Percentiles rank a stretch among this genome's conserved stretches.
These are phyloP conservation scores for Orcinus orca DNA, from an alignment of 2,113 vertebrate species.

Conservation along the genomic window DNA sequence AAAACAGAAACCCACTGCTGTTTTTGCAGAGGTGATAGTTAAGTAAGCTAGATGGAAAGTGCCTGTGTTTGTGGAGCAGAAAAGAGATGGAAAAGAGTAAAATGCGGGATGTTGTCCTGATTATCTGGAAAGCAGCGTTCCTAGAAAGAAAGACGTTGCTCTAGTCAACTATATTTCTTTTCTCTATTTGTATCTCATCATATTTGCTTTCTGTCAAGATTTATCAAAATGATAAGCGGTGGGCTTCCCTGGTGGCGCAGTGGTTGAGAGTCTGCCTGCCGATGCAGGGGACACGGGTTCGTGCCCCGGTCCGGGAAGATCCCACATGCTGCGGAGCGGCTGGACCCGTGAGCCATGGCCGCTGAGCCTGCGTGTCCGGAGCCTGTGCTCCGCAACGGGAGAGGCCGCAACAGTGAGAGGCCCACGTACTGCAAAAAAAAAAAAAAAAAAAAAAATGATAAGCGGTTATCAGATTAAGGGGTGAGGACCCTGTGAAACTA, in stretches of 20 bases:
- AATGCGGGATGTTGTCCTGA: neutral
- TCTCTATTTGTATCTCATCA: neutral
- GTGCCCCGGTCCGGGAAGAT: too few relatives aligned
- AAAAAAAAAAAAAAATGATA: too few relatives aligned
- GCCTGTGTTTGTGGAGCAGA: neutral
- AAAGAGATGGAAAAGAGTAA: neutral
- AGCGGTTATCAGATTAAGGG: neutral
- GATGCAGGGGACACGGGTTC: too few relatives aligned
- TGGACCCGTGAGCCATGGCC: too few relatives aligned
- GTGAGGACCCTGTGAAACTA: neutral
- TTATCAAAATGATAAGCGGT: neutral
- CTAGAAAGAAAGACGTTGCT: neutral
- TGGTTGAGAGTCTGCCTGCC: too few relatives aligned
- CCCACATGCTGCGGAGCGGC: too few relatives aligned
- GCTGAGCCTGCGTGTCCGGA: too few relatives aligned
- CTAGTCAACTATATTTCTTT: fast-evolving
- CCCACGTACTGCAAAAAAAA: too few relatives aligned
- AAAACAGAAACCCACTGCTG: neutral
- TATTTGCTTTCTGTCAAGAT: neutral
- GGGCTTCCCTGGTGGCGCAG: too few relatives aligned
- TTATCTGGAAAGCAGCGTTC: neutral
- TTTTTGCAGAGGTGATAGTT: neutral
- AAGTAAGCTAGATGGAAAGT: neutral
- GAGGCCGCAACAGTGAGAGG: too few relatives aligned
- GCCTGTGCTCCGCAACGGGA: too few relatives aligned